Conservation (phyloP, 1,140 invertebrate genomes). For the Mercenaria mercenaria region DNA sequence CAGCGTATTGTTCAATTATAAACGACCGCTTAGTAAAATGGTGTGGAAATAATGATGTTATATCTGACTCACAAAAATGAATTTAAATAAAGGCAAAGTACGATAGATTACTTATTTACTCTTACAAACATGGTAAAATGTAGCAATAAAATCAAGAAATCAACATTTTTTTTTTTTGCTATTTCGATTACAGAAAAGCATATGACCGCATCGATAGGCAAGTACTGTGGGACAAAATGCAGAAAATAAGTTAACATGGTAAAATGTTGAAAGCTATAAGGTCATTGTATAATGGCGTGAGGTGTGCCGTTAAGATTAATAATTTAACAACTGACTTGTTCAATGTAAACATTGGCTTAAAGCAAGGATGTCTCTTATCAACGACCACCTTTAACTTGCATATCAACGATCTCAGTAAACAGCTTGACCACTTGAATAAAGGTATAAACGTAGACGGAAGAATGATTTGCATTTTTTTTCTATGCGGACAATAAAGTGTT, state of each 20-base stretch:
- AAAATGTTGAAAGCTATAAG: too few relatives aligned
- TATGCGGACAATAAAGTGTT: conserved; percentile 12
- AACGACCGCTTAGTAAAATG: conserved; percentile 54
- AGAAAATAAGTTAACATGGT: background rate
- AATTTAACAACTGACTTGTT: background rate
- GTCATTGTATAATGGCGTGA: background rate
- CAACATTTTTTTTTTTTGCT: conserved; percentile 25
- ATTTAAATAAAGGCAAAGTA: too few relatives aligned
- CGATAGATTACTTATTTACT: too few relatives aligned
- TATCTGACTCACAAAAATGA: too few relatives aligned
- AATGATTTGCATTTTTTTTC: background rate
- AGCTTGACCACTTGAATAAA: too few relatives aligned
- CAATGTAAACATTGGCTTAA: too few relatives aligned
- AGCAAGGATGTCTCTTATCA: too few relatives aligned
- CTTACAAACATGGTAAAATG: conserved; percentile 27
- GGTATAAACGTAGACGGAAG: too few relatives aligned
- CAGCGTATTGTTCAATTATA: conserved; percentile 49
- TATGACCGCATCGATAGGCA: too few relatives aligned
- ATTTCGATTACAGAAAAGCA: conserved; percentile 31
- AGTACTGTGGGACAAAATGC: too few relatives aligned
- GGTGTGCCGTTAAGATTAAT: conserved; percentile 24
- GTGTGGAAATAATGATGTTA: conserved; percentile 15
- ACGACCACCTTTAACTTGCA: too few relatives aligned
- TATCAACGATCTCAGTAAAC: too few relatives aligned
- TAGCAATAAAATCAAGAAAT: conserved; percentile 4